Evolutionary conservation across 2,888 invertebrate genomes (phyloP).

Genomic region (Drosophila eohydei): DNA sequence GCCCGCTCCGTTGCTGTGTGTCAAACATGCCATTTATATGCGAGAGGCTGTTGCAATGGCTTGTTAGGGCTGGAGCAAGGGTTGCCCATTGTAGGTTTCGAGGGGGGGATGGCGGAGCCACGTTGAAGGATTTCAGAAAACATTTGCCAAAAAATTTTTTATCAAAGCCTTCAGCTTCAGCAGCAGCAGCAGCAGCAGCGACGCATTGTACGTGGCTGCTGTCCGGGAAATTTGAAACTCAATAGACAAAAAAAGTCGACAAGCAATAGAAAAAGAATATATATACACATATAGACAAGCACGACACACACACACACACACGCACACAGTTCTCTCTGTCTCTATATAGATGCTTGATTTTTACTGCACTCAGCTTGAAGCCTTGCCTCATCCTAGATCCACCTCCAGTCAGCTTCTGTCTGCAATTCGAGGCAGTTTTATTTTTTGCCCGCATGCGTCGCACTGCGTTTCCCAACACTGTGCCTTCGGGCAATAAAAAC

Average conservation of each 20-base stretch:
- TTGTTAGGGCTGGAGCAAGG: constrained; percentile 40
- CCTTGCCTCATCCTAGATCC: constrained; percentile 25
- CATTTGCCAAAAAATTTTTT: constrained; percentile 78
- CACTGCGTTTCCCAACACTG: constrained; percentile 42
- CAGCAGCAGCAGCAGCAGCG: constrained; percentile 28
- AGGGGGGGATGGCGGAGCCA: constrained; percentile 8
- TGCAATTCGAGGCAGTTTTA: constrained; percentile 67
- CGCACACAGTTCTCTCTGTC: background rate
- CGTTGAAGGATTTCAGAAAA: constrained; percentile 74
- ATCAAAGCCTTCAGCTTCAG: constrained; percentile 78
- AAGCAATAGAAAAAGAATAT: constrained; percentile 79
- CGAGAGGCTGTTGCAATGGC: constrained; percentile 72
- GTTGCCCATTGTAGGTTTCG: constrained; percentile 5
- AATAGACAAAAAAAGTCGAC: constrained; percentile 73
- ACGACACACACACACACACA: constrained; percentile 10
- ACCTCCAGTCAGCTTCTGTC: constrained; percentile 52
- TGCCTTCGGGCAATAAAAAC: constrained; percentile 65
- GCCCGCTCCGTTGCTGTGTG: constrained; percentile 44
- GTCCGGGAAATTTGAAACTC: constrained; percentile 79
- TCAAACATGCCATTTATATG: constrained; percentile 80
- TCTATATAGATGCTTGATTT: constrained; percentile 74
- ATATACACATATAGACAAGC: constrained; percentile 26
- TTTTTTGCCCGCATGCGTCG: constrained; percentile 49
- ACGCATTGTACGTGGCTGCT: constrained; percentile 62
- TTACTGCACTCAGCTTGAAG: constrained; percentile 77